Evolutionary conservation across 2,113 vertebrate species (phyloP), one percentile per base, ranked within the genome.

Genomic region (Grantiella picta): DNA sequence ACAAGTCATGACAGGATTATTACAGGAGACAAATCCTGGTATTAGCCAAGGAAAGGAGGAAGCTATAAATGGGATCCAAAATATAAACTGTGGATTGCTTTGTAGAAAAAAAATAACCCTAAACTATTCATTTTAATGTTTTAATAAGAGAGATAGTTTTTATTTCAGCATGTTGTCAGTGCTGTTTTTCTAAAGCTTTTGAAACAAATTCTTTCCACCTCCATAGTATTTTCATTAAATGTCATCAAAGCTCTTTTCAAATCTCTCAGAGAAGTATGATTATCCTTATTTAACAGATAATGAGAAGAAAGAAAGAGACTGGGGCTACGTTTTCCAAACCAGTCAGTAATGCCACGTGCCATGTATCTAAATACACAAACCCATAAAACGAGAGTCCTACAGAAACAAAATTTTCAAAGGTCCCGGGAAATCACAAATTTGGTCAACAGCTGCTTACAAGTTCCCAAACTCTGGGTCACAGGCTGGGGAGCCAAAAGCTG

Each of bases 251-350:
- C 68, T 83, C 90, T 90, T 94, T 97, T 92, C 76, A 93, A 71
- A 94, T 79, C 72, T 84, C 64, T 21, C 44, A 86, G 64, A 94
- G 81, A 94, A 96, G 77, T 95, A 93, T 92, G 80, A 95, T 95
- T 96, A 95, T 89, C 90, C 72, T 95, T 95, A 91, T 94, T 96
- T 96, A 96, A 95, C 59, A 86, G 93, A 95, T 83, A 93, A 92
- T 71, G 90, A 95, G 79, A 92, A 86, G 82, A 95, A 5, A 83
- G 69, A 87, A 90, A 80, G 78, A 64, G 71, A 82, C 35, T 63
- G 56, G 71, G 73, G 68, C 75, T 91, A 81, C 60, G 15, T 90
- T 90, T 93, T 90, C 47, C 64, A 75, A 91, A 93, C 64, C 57
- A 90, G 72, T 71, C 90, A 50, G 68, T 84, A 92, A 66, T 12